Conservation (phyloP, 2,113 vertebrate species). For the Forbesichthys agassizii region DNA sequence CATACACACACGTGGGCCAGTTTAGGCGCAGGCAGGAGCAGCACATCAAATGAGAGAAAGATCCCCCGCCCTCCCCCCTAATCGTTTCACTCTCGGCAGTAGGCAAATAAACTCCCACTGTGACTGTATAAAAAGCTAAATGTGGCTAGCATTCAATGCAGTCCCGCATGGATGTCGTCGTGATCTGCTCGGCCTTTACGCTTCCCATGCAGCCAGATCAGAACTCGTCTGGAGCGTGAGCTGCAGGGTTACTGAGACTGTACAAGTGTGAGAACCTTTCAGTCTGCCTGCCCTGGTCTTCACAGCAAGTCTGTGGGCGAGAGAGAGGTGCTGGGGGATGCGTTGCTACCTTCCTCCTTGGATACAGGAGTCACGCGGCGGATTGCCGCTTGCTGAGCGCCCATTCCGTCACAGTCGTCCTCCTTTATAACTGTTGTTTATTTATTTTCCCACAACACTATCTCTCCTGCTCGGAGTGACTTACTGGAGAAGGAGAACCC, state of each 20-base stretch:
- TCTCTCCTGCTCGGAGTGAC: constrained; percentile 52
- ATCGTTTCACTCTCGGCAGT: neutral
- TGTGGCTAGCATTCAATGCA: constrained; percentile 9
- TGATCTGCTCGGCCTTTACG: constrained; percentile 45
- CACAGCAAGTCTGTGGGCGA: constrained; percentile 55
- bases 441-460: constrained; percentile 45
- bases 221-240: constrained; percentile 37
- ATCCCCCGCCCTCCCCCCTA: neutral
- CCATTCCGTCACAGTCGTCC: constrained; percentile 65
- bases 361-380: constrained; percentile 78
- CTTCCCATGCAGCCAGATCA: constrained; percentile 35
- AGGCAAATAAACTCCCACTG: constrained; percentile 33
- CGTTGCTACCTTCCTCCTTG: constrained; percentile 80
- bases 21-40: constrained; percentile 31
- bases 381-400: constrained; percentile 49
- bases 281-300: constrained; percentile 45
- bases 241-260: constrained; percentile 42
- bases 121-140: constrained; percentile 4
- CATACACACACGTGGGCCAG: constrained; percentile 49
- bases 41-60: constrained; percentile 8
- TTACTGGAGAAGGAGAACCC: constrained; percentile 56
- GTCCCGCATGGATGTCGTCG: constrained; percentile 27
- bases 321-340: constrained; percentile 54
- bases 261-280: constrained; percentile 39
- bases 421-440: constrained; percentile 65